Conservation (phyloP, 2,888 invertebrate species). For the Chloroclystis v-ata region DNA sequence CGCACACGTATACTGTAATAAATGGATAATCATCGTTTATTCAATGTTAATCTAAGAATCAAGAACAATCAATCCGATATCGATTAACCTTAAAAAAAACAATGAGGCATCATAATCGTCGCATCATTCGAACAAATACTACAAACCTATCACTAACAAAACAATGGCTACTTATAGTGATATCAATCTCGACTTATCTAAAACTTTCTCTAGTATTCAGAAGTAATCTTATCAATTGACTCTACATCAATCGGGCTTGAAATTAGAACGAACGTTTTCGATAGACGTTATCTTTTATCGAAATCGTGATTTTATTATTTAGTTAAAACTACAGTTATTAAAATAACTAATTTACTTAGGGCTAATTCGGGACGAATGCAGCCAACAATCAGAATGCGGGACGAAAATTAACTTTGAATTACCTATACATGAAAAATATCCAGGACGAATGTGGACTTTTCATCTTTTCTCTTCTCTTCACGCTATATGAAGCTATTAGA, state of each 20-base stretch:
- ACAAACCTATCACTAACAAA: conserved; percentile 10
- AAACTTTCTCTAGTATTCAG: conserved; percentile 24
- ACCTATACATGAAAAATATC: no score
- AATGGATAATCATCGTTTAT: no score
- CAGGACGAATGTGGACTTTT: no score
- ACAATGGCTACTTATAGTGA: conserved; percentile 18
- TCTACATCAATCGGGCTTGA: conserved; percentile 42
- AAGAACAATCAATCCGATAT: no score
- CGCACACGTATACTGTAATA: conserved; percentile 35
- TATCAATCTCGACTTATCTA: conserved; percentile 16
- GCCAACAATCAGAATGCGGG: no score
- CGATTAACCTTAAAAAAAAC: not conserved
- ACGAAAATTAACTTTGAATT: no score
- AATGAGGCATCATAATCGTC: conserved; percentile 1
- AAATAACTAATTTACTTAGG: no score
- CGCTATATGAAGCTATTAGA: not conserved
- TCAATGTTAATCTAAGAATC: no score
- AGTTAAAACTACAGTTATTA: no score
- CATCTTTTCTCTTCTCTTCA: no score
- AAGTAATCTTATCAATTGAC: conserved; percentile 28
- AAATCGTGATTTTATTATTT: conserved; percentile 13
- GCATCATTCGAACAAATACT: conserved; percentile 12
- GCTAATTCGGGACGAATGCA: no score
- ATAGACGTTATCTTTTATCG: conserved; percentile 23
- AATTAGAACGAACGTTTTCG: conserved; percentile 19